Evolutionary conservation across 1,140 invertebrate species (phyloP), one percentile per base, ranked within the genome.

Genomic region (Subanguina moxae): DNA sequence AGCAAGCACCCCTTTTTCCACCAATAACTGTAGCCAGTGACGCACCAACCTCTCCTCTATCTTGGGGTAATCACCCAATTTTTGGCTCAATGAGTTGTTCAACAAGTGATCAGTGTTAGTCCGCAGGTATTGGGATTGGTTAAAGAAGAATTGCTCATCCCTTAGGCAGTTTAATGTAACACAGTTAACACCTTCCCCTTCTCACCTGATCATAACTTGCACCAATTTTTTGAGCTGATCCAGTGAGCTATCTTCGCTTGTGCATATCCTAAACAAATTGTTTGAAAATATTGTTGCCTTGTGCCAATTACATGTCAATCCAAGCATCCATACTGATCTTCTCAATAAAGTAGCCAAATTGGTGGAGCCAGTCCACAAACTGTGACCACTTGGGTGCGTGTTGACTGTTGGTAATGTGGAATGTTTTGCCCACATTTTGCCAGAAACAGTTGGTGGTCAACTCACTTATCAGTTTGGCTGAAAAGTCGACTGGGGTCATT

Each of bases 401-500:
- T 23, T 52, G 5, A 32, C 62, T 71, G 52, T 77, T 76, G 19
- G 83, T 77, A 7, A 87, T 69, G 74, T 87, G 85, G 65, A 85
- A 86, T 3, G 82, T 83, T 76, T 86, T 86, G 17, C 85, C 84
- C 32, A 84, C 74, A 45, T 82, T 75, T 45, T 77, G 62, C 38
- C 85, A 72, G 57, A 84, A 82, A 63, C 82, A 73, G 0, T 75
- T 68, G 23, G 74, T 77, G 7, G 78, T 78, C 52, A 86, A 64
- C 15, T 73, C 70, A 3, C 84, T 80, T 65, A 87, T 83, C 62
- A 84, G 79, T 67, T 83, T 77, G 38, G 83, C 78, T 13, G 84
- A 81, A 78, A 86, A 87, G 67, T 87, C 84, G 11, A 86, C 85
- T 9, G 86, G 86, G 5, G 86, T 86, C 76, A 86, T 78, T 69